Evolutionary conservation across 2,888 invertebrate species (phyloP).

Genomic region (Meandrusa payeni): DNA sequence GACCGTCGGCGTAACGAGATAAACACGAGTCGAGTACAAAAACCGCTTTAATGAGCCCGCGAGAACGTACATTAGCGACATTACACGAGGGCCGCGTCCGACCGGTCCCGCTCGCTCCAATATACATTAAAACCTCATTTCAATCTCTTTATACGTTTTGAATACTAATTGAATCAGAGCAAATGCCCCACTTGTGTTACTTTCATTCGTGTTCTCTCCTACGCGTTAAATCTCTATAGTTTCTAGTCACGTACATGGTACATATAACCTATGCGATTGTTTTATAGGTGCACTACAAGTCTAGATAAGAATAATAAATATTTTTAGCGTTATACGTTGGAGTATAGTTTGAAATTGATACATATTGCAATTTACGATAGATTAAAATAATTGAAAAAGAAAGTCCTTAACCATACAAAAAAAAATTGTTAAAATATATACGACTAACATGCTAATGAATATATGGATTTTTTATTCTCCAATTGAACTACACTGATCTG

Average conservation of each 20-base stretch:
- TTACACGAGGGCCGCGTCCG: constrained; percentile 46
- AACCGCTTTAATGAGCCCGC: constrained; percentile 58
- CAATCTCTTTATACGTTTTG: constrained; percentile 51
- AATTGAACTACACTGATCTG: no score
- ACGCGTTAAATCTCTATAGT: constrained; percentile 33
- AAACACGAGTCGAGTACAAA: constrained; percentile 60
- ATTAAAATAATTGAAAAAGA: no score
- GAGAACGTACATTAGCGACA: constrained; percentile 59
- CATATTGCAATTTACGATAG: no score
- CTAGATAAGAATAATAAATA: no score
- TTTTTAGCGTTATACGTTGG: no score
- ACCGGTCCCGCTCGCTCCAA: constrained; percentile 52
- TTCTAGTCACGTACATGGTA: constrained; percentile 13
- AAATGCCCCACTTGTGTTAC: constrained; percentile 38
- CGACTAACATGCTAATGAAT: no score
- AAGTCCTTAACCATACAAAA: no score
- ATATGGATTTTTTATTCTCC: no score
- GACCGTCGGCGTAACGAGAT: constrained; percentile 53
- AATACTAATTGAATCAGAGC: constrained; percentile 54
- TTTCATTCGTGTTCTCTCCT: constrained; percentile 32
- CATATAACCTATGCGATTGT: constrained; percentile 4
- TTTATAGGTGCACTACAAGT: no score
- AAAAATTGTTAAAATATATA: no score
- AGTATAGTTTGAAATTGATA: no score
- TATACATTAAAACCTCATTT: constrained; percentile 51